A percentile compares a stretch with the other conserved stretches of the same genome.
Evolutionary conservation across 2,113 vertebrate species (phyloP).

Genomic region (Lophura nycthemera): DNA sequence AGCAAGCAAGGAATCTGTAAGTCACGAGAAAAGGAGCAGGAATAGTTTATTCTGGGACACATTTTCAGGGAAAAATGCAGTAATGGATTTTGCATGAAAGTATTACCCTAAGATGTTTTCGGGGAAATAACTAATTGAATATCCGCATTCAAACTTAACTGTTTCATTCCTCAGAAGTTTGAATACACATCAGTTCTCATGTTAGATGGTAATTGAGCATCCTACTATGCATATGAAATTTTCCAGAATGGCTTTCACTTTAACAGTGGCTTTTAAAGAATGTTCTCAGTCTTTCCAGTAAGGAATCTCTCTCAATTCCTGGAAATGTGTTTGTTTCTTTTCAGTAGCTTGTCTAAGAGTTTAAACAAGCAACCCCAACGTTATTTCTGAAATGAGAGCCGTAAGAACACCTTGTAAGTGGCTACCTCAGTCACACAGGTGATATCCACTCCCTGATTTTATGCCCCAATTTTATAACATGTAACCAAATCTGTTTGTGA

Average conservation of each 20-base stretch:
- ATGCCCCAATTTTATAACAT: background rate
- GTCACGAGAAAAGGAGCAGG: background rate
- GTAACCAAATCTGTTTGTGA: background rate
- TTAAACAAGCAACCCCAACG: background rate
- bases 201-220: background rate
- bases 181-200: background rate
- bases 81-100: background rate
- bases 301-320: background rate
- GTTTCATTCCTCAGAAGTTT: background rate
- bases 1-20: conserved; percentile 38
- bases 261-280: background rate
- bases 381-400: background rate
- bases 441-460: background rate
- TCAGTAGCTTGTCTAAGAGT: background rate
- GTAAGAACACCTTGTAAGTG: background rate
- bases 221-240: background rate
- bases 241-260: background rate
- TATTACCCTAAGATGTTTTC: background rate
- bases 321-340: background rate
- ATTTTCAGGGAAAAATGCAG: background rate
- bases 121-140: background rate
- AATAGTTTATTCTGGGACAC: background rate
- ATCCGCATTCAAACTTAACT: background rate
- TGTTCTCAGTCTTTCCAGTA: background rate
- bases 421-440: background rate